phyloP scores from a whole-genome alignment of 2,113 vertebrate genomes.

The Oncorhynchus clarkii region DNA sequence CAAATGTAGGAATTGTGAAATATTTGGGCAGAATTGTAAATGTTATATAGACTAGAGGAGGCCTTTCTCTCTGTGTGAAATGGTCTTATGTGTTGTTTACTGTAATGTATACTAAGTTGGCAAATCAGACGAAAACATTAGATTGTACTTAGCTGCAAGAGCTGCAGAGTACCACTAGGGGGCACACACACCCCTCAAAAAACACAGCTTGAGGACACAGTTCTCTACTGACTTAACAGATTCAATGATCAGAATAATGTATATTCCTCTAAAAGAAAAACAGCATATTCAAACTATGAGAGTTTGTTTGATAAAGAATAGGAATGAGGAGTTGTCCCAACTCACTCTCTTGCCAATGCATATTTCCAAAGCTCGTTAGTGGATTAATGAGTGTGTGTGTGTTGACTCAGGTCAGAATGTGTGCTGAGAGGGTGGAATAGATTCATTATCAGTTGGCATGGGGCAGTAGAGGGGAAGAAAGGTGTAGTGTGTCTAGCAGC shows the following conservation, averaged over 20 bases:
- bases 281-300: background rate
- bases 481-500: background rate
- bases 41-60: too few relatives aligned
- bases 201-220: background rate
- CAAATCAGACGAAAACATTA: background rate
- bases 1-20: background rate
- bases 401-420: slow-evolving; percentile 3
- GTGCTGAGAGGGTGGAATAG: background rate
- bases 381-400: background rate
- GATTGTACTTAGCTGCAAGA: background rate
- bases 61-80: too few relatives aligned
- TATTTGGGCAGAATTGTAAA: background rate
- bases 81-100: background rate
- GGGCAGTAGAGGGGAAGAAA: background rate
- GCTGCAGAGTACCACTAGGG: background rate
- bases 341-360: background rate
- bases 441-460: background rate
- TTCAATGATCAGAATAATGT: background rate
- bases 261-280: background rate
- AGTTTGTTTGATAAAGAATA: background rate
- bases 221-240: background rate
- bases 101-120: background rate
- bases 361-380: background rate
- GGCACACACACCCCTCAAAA: background rate
- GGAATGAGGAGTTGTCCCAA: background rate